These are phyloP conservation scores for Proisotoma minuta DNA, from an alignment of 2,888 invertebrate species.

Conservation along the genomic window DNA sequence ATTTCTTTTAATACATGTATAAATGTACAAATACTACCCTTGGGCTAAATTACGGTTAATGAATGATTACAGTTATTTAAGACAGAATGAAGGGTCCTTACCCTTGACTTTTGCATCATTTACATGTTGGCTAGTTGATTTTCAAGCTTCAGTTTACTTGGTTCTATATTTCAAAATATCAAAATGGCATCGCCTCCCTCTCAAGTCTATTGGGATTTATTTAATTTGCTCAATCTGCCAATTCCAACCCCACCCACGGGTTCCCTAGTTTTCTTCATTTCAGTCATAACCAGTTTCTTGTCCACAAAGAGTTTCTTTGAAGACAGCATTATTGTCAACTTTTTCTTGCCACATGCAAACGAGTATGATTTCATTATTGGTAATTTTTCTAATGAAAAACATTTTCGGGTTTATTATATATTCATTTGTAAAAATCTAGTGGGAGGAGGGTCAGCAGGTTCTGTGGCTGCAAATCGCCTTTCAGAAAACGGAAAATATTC, in stretches of 20 bases:
- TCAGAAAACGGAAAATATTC: neutral
- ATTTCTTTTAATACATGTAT: too few species aligned
- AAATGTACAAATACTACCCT: too few species aligned
- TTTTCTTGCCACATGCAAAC: neutral
- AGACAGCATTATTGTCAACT: too few species aligned
- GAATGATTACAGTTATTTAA: too few species aligned
- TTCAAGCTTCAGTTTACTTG: too few species aligned
- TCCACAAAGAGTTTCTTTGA: neutral
- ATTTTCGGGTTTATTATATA: neutral
- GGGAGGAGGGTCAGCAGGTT: slow-evolving; percentile 7
- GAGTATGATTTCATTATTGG: slow-evolving; percentile 10
- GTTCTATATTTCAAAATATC: too few species aligned
- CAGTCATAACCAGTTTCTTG: neutral
- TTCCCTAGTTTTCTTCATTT: neutral
- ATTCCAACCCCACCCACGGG: neutral
- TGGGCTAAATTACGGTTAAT: too few species aligned
- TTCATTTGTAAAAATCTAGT: neutral
- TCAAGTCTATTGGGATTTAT: neutral
- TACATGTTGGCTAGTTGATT: too few species aligned
- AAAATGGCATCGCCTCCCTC: neutral
- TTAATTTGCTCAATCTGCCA: neutral
- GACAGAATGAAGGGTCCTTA: too few species aligned
- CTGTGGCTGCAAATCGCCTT: slow-evolving; percentile 3
- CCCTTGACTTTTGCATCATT: too few species aligned
- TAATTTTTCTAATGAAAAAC: neutral